Conservation (phyloP, 2,888 invertebrate genomes). For the Taenaris catops region DNA sequence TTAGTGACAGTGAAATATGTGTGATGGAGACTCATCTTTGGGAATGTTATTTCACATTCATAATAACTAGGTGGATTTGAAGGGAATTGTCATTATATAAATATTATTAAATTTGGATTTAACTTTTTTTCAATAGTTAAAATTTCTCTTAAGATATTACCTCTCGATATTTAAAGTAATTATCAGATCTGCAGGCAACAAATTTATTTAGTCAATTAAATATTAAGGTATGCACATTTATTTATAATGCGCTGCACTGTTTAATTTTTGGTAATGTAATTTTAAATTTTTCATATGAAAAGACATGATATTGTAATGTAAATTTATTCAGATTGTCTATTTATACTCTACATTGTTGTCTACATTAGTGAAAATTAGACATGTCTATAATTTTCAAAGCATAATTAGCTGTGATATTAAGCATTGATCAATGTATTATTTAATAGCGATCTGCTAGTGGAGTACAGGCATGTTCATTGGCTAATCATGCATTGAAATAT, state of each 20-base stretch:
- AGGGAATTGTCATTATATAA: slow-evolving; percentile 76
- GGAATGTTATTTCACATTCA: slow-evolving; percentile 76
- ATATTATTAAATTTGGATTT: slow-evolving; percentile 76
- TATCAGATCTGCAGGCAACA: slow-evolving; percentile 81
- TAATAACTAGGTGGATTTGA: slow-evolving; percentile 75
- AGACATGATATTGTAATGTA: slow-evolving; percentile 81
- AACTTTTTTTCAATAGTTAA: slow-evolving; percentile 79
- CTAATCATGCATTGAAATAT: slow-evolving; percentile 80
- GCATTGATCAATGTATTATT: slow-evolving; percentile 77
- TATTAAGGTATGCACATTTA: slow-evolving; percentile 80
- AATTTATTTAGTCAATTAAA: slow-evolving; percentile 81
- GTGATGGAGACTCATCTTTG: slow-evolving; percentile 76
- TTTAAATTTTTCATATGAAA: slow-evolving; percentile 77
- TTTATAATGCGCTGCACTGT: slow-evolving; percentile 81
- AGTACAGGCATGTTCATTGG: slow-evolving; percentile 77
- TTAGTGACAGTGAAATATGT: slow-evolving; percentile 76
- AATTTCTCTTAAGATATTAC: slow-evolving; percentile 79
- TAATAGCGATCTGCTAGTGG: slow-evolving; percentile 75
- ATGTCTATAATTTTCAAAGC: slow-evolving; percentile 80
- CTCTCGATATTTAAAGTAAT: slow-evolving; percentile 77
- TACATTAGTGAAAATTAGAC: slow-evolving; percentile 79
- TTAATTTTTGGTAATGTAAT: slow-evolving; percentile 79
- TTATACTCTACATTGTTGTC: slow-evolving; percentile 79
- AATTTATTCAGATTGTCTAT: slow-evolving; percentile 79
- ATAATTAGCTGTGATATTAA: slow-evolving; percentile 81